Base-by-base conservation (phyloP, 2,888 invertebrate genomes). In the Drosophila longiperda region DNA sequence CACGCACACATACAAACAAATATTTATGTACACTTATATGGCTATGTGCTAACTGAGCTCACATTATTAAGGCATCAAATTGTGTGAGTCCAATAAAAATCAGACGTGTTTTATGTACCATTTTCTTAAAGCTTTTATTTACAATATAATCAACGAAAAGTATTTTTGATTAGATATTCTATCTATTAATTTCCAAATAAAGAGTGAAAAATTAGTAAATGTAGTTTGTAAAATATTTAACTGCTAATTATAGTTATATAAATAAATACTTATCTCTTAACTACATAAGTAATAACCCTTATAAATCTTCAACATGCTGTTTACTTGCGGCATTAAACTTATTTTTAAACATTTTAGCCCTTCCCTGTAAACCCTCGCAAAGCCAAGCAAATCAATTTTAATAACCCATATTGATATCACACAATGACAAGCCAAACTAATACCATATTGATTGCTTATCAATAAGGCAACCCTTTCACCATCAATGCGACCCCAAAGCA, bases 371-470 rank as follows among this genome's bases (percentile, higher is more conserved):
- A 69, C 59, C 57, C 48, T 38, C 45, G 20, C 29, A 45, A 52
- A 26, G 32, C n/a, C 58, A n/a, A 23, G 42, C 66, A 40, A 67
- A 72, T 75, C 70, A 69, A 83, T 78, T 80, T 89, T 80, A 80
- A 82, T 85, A 68, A 65, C 63, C 85, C 78, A 80, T 66, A 78
- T 87, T 66, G 75, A 69, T 87, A 80, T 73, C 75, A 72, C 60
- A 76, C 72, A 73, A 80, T 87, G 89, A 85, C 89, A 85, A 74
- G 82, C 87, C 72, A 68, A 87, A 87, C 85, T 85, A 89, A 85
- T 85, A 89, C 80, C 78, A 64, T 82, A 89, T 89, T 89, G 85
- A 85, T 85, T 82, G 89, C 72, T 71, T 84, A 89, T 72, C 85
- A 78, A 85, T 87, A 78, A 67, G 60, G 45, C 55, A 71, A 78